phyloP scores from a whole-genome alignment of 2,888 invertebrate genomes.

The Mimas tiliae region DNA sequence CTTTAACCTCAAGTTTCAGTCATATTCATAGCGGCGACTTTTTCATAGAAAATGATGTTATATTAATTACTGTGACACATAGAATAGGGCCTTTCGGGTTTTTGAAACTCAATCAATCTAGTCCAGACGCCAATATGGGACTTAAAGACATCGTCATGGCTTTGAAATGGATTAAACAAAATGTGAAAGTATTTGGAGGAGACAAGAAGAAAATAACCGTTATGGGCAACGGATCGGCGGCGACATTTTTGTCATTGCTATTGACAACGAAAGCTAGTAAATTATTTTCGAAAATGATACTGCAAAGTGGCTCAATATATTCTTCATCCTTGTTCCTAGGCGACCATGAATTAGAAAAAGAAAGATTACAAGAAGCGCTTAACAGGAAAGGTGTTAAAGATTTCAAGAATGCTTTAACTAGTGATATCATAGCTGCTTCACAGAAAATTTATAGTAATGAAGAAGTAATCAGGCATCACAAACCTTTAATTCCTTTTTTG shows the following conservation, averaged over 20 bases:
- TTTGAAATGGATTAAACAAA: slow-evolving; percentile 72
- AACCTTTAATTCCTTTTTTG: slow-evolving; percentile 69
- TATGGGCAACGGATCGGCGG: slow-evolving; percentile 73
- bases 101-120: slow-evolving; percentile 64
- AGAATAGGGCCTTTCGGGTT: slow-evolving; percentile 76
- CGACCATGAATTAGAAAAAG: slow-evolving; percentile 52
- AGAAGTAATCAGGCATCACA: slow-evolving; percentile 66
- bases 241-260: slow-evolving; percentile 65
- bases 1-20: slow-evolving; percentile 72
- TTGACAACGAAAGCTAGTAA: slow-evolving; percentile 62
- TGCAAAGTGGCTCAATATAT: slow-evolving; percentile 74
- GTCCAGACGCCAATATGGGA: slow-evolving; percentile 72
- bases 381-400: slow-evolving; percentile 44
- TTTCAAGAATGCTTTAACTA: slow-evolving; percentile 50
- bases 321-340: slow-evolving; percentile 69
- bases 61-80: slow-evolving; percentile 68
- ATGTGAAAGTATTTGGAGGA: slow-evolving; percentile 68
- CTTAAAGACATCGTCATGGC: slow-evolving; percentile 74
- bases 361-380: slow-evolving; percentile 55
- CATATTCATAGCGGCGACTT: slow-evolving; percentile 76
- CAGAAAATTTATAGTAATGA: slow-evolving; percentile 63
- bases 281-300: slow-evolving; percentile 71
- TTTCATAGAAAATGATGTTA: slow-evolving; percentile 68
- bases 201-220: slow-evolving; percentile 66
- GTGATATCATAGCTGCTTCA: slow-evolving; percentile 58